Conservation (phyloP, 2,797 vertebrate species). For the Aphelocoma californica region DNA sequence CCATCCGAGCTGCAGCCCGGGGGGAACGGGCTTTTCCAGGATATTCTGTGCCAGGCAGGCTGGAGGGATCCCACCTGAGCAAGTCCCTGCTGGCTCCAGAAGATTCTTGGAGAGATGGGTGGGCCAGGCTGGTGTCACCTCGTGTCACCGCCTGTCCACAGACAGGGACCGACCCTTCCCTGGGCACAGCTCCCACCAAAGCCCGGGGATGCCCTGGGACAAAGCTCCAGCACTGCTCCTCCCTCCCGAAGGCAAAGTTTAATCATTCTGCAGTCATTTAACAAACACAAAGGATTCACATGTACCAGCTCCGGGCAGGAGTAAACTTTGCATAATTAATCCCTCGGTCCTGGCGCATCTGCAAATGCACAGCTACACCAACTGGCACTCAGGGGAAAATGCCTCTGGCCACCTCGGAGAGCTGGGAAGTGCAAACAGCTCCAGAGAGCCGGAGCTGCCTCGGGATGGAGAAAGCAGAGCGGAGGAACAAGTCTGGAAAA, state of each 20-base stretch:
- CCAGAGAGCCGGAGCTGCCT: background rate
- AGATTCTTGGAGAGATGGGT: background rate
- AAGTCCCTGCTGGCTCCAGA: background rate
- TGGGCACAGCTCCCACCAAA: background rate
- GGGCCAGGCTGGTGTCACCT: background rate
- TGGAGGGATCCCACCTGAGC: background rate
- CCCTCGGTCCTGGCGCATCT: background rate
- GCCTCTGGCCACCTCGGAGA: background rate
- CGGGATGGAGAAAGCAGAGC: background rate
- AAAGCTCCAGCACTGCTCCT: background rate
- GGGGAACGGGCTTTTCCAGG: background rate
- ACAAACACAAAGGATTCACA: slow-evolving; percentile 4
- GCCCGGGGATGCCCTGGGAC: background rate
- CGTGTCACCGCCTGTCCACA: background rate
- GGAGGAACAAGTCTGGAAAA: background rate
- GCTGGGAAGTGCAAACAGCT: background rate
- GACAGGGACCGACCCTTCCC: rapidly evolving
- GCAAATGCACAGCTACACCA: slow-evolving; percentile 28
- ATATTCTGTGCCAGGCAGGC: background rate
- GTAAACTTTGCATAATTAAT: slow-evolving; percentile 2
- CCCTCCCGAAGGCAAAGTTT: background rate
- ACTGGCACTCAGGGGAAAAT: background rate
- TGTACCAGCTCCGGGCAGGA: background rate
- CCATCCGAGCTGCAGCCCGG: rapidly evolving
- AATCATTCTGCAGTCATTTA: background rate